Evolutionary conservation across 2,797 vertebrate species (phyloP), one percentile per base, ranked within the genome.

Genomic region (Borostomias antarcticus): DNA sequence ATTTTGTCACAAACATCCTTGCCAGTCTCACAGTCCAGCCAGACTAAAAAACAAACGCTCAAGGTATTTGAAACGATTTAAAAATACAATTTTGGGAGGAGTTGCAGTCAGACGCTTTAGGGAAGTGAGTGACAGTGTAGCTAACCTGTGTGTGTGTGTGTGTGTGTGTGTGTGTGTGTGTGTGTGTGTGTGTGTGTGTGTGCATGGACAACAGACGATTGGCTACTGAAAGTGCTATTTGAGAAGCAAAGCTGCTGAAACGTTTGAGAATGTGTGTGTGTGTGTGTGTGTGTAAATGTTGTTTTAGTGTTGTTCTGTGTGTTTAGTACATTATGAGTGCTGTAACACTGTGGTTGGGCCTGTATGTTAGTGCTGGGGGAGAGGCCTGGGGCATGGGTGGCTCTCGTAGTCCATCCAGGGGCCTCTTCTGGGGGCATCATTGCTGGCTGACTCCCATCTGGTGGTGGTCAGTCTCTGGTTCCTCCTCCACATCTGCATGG

Each of bases 391-490:
- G 65, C 17, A 29, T 23, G 37, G 59, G 58, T 58, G 54, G 66
- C 73, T 68, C 72, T 67, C 51, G 32, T 54, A 19, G 66, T 72
- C 79, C 64, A 66, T 65, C 71, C 76, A 72, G 50, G 70, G 70
- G 72, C 70, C 69, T 80, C 78, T 23, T 77, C 50, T 40, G 7
- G 37, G 75, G 74, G 67, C 64, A 79, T 95, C 94, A 99, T 94
- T 99, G 96, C 92, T 98, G 97, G 89, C 96, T 99, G 92, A 99
- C 95, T 82, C 97, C 96, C 97, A 99, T 98, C 86, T 97, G 96
- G 89, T 97, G 96, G 89, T 97, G 96, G 93, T 99, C 97, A 0
- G 96, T 93, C 87, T 98, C 97, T 9, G 96, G 94, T 82, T 98
- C 96, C 67, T 96, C 96, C 86, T 98, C 96, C 91, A 97, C 94